A percentile compares a stretch with the other conserved stretches of the same genome.
Conservation (phyloP, 2,888 invertebrate species). For the Uloborus plumipes region DNA sequence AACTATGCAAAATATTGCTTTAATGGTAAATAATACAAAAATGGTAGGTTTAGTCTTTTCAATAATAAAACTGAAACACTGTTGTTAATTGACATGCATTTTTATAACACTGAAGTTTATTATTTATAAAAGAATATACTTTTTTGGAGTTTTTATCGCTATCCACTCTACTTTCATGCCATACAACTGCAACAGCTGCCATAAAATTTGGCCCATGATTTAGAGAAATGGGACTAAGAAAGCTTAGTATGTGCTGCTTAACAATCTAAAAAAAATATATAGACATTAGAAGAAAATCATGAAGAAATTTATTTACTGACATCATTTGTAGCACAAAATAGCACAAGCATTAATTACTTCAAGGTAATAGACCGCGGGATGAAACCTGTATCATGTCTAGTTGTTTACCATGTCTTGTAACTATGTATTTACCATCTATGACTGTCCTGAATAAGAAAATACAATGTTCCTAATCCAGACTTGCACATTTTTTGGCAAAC, state of each 20-base stretch:
- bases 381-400: too few species aligned
- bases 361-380: too few species aligned
- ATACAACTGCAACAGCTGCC: conserved; percentile 86
- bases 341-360: too few species aligned
- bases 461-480: too few species aligned
- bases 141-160: conserved; percentile 32
- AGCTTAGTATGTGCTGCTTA: conserved; percentile 83
- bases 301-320: neutral
- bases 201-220: conserved; percentile 86
- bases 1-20: too few species aligned
- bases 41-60: neutral
- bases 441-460: too few species aligned
- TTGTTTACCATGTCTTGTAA: too few species aligned
- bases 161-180: conserved; percentile 77
- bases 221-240: conserved; percentile 86
- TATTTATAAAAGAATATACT: conserved; percentile 21
- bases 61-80: neutral
- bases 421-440: too few species aligned
- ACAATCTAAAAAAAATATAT: conserved; percentile 76
- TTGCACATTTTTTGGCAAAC: too few species aligned
- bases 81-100: too few species aligned
- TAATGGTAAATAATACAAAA: neutral
- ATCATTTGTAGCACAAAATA: too few species aligned
- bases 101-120: neutral
- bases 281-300: conserved; percentile 6